Evolutionary conservation across 1,140 invertebrate genomes (phyloP).

Genomic region (Notospermus geniculatus): DNA sequence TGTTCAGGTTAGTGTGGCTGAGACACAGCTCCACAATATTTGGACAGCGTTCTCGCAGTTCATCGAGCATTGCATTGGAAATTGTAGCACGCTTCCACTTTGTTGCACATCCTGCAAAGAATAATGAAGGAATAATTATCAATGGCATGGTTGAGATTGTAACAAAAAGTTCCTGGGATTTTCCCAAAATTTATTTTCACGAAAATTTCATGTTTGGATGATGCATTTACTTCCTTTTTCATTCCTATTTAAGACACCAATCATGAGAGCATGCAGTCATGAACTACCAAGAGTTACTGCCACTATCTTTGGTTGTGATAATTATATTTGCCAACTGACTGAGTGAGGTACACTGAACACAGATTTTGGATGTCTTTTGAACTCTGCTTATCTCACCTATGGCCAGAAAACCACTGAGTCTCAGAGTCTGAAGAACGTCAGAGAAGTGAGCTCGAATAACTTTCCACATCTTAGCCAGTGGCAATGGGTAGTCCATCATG

Average conservation of each 20-base stretch:
- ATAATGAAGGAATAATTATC: background rate
- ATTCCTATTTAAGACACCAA: no score
- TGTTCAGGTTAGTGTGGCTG: constrained; percentile 23
- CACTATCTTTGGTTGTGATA: no score
- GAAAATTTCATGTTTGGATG: background rate
- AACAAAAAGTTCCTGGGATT: background rate
- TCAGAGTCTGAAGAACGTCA: constrained; percentile 29
- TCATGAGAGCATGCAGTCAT: no score
- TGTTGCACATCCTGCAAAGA: constrained; percentile 2
- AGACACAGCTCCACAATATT: constrained; percentile 25
- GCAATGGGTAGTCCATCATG: constrained; percentile 28
- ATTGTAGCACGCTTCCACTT: constrained; percentile 24
- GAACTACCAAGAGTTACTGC: no score
- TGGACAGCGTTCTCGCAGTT: constrained; percentile 32
- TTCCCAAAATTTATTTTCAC: background rate
- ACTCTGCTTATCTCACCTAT: constrained; percentile 21
- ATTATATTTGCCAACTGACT: no score
- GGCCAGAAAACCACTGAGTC: constrained; percentile 30
- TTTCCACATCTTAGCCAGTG: constrained; percentile 37
- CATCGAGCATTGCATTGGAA: constrained; percentile 31
- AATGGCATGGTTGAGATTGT: background rate
- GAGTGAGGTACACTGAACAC: no score
- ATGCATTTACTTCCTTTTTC: no score
- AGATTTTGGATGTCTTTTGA: no score
- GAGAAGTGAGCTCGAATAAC: constrained; percentile 38